Evolutionary conservation across 1,140 invertebrate genomes (phyloP).

Genomic region (Piezodorus guildinii): DNA sequence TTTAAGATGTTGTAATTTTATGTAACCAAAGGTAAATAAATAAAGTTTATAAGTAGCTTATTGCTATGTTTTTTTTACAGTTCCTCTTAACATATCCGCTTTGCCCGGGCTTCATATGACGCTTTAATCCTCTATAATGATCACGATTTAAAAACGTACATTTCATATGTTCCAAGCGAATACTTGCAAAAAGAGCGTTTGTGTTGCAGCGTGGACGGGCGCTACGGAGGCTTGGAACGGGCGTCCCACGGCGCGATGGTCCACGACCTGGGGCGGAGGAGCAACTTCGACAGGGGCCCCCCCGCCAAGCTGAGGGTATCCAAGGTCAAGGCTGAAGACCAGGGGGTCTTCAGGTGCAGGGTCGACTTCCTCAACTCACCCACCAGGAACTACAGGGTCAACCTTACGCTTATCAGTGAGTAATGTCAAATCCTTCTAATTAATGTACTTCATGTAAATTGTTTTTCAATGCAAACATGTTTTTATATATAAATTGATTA

Average conservation of each 20-base stretch:
- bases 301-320: constrained; percentile 32
- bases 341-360: constrained; percentile 67
- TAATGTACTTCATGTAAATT: too few species aligned
- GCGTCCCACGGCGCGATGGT: constrained; percentile 60
- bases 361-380: constrained; percentile 77
- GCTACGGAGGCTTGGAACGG: constrained; percentile 46
- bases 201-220: constrained; percentile 56
- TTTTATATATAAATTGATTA: too few species aligned
- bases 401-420: constrained; percentile 75
- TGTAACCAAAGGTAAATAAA: too few species aligned
- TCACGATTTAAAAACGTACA: too few species aligned
- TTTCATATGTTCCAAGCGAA: too few species aligned
- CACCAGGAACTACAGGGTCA: constrained; percentile 70
- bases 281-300: constrained; percentile 57
- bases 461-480: too few species aligned
- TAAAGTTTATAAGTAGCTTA: too few species aligned
- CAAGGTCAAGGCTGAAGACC: constrained; percentile 44
- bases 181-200: neutral
- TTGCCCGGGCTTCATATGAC: too few species aligned
- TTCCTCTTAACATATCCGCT: too few species aligned
- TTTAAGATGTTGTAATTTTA: too few species aligned
- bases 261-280: constrained; percentile 57
- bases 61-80: too few species aligned
- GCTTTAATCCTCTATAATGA: too few species aligned
- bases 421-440: constrained; percentile 3